A percentile compares a stretch with the other conserved stretches of the same genome.
phyloP scores from a whole-genome alignment of 2,797 vertebrate species.

The Amblyraja radiata region DNA sequence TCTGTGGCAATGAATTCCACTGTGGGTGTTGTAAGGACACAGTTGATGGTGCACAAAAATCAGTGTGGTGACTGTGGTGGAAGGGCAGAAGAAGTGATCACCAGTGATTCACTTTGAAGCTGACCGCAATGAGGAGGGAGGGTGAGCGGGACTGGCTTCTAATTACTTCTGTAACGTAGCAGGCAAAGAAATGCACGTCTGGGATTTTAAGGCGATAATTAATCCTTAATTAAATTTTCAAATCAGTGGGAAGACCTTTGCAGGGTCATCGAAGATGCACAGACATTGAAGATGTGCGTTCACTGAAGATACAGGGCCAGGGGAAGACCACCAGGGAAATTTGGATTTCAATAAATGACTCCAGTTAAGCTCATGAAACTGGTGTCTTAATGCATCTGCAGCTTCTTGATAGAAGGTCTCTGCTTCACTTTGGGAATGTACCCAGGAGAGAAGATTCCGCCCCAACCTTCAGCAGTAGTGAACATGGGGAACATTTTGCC shows the following conservation, averaged over 20 bases:
- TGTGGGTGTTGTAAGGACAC: not conserved
- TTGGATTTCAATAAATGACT: not conserved
- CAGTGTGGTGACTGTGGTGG: not conserved
- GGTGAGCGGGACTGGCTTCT: not conserved
- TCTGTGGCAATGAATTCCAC: too few species aligned
- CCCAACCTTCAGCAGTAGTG: not conserved
- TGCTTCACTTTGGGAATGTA: not conserved
- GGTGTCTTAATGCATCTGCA: not conserved
- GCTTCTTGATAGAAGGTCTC: not conserved
- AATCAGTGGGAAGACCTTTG: conserved; percentile 6
- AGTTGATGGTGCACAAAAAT: not conserved
- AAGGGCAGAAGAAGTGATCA: not conserved
- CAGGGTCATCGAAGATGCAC: not conserved
- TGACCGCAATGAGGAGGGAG: not conserved
- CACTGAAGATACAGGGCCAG: not conserved
- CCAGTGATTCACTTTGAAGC: not conserved
- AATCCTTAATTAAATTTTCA: not conserved
- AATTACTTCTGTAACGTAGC: not conserved
- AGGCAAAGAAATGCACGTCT: not conserved
- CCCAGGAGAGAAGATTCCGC: not conserved
- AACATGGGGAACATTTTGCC: not conserved
- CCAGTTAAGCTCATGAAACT: not conserved
- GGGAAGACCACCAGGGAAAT: not conserved
- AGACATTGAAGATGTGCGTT: too few species aligned
- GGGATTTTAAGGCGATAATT: not conserved